Percentiles rank a stretch among this genome's conserved stretches.
phyloP scores from a whole-genome alignment of 2,797 vertebrate species.

The Glossophaga mutica region DNA sequence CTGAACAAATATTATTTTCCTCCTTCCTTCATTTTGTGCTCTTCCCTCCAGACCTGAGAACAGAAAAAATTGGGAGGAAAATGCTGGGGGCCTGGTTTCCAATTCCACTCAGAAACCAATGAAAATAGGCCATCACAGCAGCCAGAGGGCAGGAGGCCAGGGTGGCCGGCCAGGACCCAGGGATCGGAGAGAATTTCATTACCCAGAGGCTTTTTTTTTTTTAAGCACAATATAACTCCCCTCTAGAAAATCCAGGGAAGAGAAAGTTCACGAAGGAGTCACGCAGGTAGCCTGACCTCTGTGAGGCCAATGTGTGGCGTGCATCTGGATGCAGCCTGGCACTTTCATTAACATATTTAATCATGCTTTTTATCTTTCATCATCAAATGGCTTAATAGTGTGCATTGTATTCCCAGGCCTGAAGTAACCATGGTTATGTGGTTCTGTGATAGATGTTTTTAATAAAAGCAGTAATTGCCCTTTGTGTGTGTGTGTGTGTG shows the following conservation, averaged over 20 bases:
- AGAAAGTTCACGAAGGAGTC: constrained; percentile 27
- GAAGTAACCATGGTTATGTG: constrained; percentile 70
- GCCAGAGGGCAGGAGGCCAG: constrained; percentile 42
- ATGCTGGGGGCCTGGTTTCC: not conserved
- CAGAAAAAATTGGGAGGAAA: not conserved
- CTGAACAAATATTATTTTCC: not conserved
- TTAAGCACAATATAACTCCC: constrained; percentile 21
- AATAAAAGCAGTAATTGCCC: constrained; percentile 84
- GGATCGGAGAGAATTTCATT: not conserved
- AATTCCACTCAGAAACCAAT: constrained; percentile 35
- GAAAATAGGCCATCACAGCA: constrained; percentile 22
- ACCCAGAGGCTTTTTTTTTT: not conserved
- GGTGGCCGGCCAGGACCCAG: not conserved
- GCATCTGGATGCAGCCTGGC: constrained; percentile 37
- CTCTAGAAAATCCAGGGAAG: constrained; percentile 14
- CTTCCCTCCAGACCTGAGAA: not conserved
- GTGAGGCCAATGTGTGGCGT: not conserved
- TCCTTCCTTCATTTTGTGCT: not conserved
- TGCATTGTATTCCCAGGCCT: constrained; percentile 75
- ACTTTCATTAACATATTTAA: constrained; percentile 81
- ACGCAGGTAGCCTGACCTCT: not conserved
- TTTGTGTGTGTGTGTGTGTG: constrained; percentile 69
- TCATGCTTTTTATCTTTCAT: constrained; percentile 80
- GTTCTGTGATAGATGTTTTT: constrained; percentile 82
- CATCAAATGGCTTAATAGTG: constrained; percentile 74